Evolutionary conservation across 2,888 invertebrate genomes (phyloP).

Genomic region (Hesperia comma): DNA sequence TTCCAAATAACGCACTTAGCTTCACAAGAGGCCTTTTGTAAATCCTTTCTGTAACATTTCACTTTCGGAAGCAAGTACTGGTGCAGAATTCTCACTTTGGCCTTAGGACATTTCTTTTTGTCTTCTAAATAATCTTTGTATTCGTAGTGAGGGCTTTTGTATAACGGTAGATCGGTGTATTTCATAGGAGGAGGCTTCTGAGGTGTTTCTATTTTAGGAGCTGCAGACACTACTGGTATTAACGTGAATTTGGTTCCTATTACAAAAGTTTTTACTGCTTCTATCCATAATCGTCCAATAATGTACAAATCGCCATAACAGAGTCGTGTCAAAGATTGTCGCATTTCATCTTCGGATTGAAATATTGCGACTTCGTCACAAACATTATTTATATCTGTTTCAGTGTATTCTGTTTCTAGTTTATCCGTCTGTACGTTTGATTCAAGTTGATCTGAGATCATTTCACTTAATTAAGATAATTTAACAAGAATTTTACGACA

Average conservation of each 20-base stretch:
- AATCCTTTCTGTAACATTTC: conserved; percentile 43
- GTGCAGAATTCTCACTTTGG: conserved; percentile 55
- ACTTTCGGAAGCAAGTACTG: conserved; percentile 57
- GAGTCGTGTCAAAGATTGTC: conserved; percentile 40
- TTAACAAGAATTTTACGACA: conserved; percentile 19
- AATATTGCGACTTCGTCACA: conserved; percentile 38
- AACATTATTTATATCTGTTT: conserved; percentile 5
- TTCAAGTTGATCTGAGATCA: conserved; percentile 11
- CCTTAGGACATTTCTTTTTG: conserved; percentile 52
- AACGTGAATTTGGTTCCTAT: conserved; percentile 53
- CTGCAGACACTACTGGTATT: conserved; percentile 59
- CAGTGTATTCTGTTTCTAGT: neutral
- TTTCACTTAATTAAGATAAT: conserved; percentile 22
- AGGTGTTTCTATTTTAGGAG: conserved; percentile 49
- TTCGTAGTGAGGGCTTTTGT: conserved; percentile 59
- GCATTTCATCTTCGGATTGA: conserved; percentile 44
- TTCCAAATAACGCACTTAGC: conserved; percentile 42
- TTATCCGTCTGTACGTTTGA: conserved; percentile 3
- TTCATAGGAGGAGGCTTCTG: conserved; percentile 63
- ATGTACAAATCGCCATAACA: conserved; percentile 56
- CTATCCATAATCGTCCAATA: conserved; percentile 60
- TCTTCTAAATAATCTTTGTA: conserved; percentile 58
- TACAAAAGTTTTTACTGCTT: conserved; percentile 51
- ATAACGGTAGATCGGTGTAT: conserved; percentile 63
- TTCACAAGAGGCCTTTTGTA: conserved; percentile 39